phyloP scores from a whole-genome alignment of 2,888 invertebrate species.

The Endomychus coccineus region DNA sequence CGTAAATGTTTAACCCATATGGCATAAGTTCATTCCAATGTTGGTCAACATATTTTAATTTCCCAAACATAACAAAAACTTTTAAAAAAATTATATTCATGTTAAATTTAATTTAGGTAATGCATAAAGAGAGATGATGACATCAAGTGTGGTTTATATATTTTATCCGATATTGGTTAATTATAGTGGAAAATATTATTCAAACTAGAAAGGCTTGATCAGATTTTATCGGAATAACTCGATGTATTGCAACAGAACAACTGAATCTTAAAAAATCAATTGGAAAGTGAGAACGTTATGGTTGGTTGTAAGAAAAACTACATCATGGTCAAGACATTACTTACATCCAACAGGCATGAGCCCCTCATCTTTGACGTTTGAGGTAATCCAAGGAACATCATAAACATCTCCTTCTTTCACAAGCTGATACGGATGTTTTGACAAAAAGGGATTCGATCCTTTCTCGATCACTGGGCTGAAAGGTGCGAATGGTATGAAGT shows the following conservation, averaged over 20 bases:
- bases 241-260: no score
- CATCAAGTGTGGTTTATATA: not conserved
- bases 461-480: constrained; percentile 37
- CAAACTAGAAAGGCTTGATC: no score
- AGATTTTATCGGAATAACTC: no score
- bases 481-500: constrained; percentile 37
- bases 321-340: constrained; percentile 11
- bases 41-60: constrained; percentile 40
- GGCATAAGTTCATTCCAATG: constrained; percentile 32
- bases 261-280: no score
- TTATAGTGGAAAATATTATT: no score
- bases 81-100: constrained; percentile 9
- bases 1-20: constrained; percentile 29
- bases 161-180: not conserved
- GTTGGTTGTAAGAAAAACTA: not conserved
- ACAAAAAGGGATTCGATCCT: constrained; percentile 55
- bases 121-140: not conserved
- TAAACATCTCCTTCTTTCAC: constrained; percentile 53
- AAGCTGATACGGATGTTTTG: constrained; percentile 55
- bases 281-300: no score
- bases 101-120: not conserved
- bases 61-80: constrained; percentile 24
- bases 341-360: constrained; percentile 60
- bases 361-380: constrained; percentile 65
- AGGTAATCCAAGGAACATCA: constrained; percentile 62